Conservation (phyloP, 2,888 invertebrate species). For the Pollenia griseotomentosa region DNA sequence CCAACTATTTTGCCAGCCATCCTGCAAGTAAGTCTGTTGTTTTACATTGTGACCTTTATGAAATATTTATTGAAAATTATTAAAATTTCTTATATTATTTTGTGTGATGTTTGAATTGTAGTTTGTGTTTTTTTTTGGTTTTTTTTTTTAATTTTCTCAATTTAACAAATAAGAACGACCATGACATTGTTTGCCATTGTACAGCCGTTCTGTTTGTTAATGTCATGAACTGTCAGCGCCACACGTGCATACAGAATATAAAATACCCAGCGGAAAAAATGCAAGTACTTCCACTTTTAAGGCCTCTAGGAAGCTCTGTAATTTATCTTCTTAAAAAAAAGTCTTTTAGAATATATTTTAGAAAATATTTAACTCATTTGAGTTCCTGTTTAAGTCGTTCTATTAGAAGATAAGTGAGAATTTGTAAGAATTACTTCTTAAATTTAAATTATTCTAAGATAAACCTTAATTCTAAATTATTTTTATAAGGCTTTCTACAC, state of each 20-base stretch:
- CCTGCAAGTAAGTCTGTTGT: not conserved
- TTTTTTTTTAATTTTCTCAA: not conserved
- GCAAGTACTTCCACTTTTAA: too few species aligned
- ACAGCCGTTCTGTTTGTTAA: constrained; percentile 52
- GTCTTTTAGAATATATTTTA: too few species aligned
- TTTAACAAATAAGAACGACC: constrained; percentile 38
- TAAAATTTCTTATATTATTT: constrained; percentile 22
- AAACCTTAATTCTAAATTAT: too few species aligned
- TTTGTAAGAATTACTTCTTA: too few species aligned
- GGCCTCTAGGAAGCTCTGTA: too few species aligned
- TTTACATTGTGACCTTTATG: constrained; percentile 33
- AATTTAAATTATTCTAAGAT: too few species aligned
- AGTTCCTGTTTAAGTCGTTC: too few species aligned
- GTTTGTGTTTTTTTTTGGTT: not conserved
- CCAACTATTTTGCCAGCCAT: not conserved
- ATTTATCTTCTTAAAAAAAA: too few species aligned
- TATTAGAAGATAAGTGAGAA: too few species aligned
- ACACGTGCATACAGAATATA: constrained; percentile 7
- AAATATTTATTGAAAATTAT: constrained; percentile 47
- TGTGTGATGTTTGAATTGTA: constrained; percentile 2
- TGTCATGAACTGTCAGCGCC: constrained; percentile 66
- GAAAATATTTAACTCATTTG: too few species aligned
- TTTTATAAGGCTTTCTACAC: too few species aligned
- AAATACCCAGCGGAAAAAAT: too few species aligned
- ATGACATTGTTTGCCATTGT: constrained; percentile 61